Evolutionary conservation across 2,113 vertebrate species (phyloP).

Genomic region (Brienomyrus brachyistius): DNA sequence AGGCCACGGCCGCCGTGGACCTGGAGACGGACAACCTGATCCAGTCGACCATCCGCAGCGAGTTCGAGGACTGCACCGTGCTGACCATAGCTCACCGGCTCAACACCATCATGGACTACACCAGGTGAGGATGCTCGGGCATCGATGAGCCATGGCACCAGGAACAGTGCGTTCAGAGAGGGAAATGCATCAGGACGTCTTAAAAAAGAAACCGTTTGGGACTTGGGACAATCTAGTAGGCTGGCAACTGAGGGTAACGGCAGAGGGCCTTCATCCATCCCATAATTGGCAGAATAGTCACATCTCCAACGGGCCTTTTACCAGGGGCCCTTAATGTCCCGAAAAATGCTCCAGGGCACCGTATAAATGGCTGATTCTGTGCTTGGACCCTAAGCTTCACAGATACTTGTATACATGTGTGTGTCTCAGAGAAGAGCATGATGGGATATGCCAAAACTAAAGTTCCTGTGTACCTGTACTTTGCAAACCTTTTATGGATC

Average conservation of each 20-base stretch:
- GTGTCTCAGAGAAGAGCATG: background rate
- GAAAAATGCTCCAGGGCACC: background rate
- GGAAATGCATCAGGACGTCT: background rate
- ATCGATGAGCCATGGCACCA: no score
- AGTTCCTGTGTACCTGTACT: background rate
- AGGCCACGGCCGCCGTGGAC: slow-evolving; percentile 93
- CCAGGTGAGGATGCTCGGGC: slow-evolving; percentile 58
- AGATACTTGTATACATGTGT: background rate
- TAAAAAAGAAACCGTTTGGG: background rate
- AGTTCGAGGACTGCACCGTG: slow-evolving; percentile 84
- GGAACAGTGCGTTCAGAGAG: background rate
- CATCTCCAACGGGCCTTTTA: background rate
- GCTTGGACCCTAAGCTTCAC: background rate
- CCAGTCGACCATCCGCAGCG: slow-evolving; percentile 84
- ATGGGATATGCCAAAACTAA: background rate
- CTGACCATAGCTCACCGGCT: slow-evolving; percentile 90
- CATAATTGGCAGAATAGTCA: background rate
- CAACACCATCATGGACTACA: slow-evolving; percentile 94
- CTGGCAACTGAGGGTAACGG: no score
- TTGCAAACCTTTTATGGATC: background rate
- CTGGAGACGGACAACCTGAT: slow-evolving; percentile 89
- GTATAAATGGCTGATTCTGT: no score
- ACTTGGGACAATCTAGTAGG: background rate
- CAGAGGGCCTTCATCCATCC: background rate
- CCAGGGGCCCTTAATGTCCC: background rate